Evolutionary conservation across 2,888 invertebrate genomes (phyloP), one percentile per base, ranked within the genome.

Genomic region (Camponotus fellah): DNA sequence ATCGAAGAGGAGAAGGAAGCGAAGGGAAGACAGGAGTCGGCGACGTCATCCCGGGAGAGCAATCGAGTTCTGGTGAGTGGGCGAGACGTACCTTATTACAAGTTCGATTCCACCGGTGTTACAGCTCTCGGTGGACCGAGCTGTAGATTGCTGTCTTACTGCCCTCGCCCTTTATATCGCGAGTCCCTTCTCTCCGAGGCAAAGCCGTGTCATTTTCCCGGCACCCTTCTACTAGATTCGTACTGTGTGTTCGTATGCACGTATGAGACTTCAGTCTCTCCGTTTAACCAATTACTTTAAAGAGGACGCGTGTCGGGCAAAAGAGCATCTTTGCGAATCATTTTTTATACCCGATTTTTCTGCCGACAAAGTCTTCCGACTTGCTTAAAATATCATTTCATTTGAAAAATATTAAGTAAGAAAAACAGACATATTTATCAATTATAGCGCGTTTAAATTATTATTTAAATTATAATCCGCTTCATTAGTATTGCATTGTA

Each of bases 31-130:
- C 69, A 75, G 37, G 74, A 76, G 43, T 74, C 71, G 84, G 74
- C 84, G 79, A 56, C 49, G 81, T 69, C 77, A 81, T 91, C 91
- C 89, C 90, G 60, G 14, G 26, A 91, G 94, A 87, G 90, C 92
- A 92, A 92, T 94, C 88, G 90, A 89, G 87, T 88, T 87, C 89
- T 89, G 91, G 90, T 77, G 92, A 91, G 91, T 88, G 88, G 89
- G 87, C 85, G 89, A 89, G 89, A 88, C 89, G 89, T 90, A 92
- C 90, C 93, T 93, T 94, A 94, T 94, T 94, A 93, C 93, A 92
- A 93, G 92, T 93, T 94, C 93, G 93, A 94, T 94, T 94, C 90
- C 91, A 90, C 89, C 84, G 86, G 88, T 88, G 92, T 93, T 93
- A 93, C 92, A 91, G 90, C 92, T 86, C 93, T 92, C 93, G 60